A percentile compares a stretch with the other conserved stretches of the same genome.
Conservation (phyloP, 2,888 invertebrate species). For the Uloborus plumipes region DNA sequence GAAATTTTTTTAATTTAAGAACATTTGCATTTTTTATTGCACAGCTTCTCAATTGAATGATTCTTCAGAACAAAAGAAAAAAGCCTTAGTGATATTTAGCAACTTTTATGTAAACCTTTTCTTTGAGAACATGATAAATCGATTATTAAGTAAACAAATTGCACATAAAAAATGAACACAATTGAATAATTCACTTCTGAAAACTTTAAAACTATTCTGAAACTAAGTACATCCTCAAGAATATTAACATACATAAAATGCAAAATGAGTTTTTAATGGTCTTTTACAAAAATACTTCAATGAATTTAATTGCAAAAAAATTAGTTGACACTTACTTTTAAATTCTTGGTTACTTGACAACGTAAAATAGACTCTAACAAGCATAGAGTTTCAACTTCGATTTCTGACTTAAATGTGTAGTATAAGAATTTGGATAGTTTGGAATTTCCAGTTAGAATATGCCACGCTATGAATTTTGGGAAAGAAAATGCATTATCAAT, state of each 20-base stretch:
- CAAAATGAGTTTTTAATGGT: background rate
- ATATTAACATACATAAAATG: background rate
- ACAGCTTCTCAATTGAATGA: no score
- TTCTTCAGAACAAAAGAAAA: no score
- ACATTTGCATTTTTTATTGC: no score
- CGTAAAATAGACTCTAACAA: slow-evolving; percentile 20
- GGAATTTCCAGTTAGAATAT: slow-evolving; percentile 34
- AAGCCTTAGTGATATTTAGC: no score
- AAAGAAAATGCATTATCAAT: background rate
- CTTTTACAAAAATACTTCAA: background rate
- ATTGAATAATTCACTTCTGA: no score
- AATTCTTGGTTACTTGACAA: slow-evolving; percentile 16
- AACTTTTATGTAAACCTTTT: no score
- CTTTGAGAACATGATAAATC: no score
- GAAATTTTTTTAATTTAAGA: no score
- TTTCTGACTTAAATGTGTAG: background rate
- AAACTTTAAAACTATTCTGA: no score
- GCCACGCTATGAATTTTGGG: slow-evolving; percentile 25
- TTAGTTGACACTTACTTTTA: slow-evolving; percentile 29
- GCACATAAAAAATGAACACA: no score
- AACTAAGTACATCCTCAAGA: background rate
- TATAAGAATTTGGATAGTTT: slow-evolving; percentile 30
- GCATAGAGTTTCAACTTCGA: slow-evolving; percentile 19
- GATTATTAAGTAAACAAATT: no score
- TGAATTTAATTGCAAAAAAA: background rate